Evolutionary conservation across 2,113 vertebrate species (phyloP).

Genomic region (Cercocebus atys): DNA sequence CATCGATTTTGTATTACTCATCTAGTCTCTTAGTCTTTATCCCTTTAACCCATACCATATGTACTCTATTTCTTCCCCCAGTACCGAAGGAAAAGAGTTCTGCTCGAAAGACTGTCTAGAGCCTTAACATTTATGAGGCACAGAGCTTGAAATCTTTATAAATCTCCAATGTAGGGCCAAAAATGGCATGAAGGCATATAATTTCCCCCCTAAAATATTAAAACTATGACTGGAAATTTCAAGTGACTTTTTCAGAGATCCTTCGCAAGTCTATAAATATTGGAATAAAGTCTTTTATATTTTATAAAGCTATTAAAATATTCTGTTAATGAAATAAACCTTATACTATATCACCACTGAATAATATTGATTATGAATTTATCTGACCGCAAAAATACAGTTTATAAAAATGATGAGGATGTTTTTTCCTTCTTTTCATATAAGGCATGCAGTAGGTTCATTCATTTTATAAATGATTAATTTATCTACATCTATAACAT

Average conservation of each 20-base stretch:
- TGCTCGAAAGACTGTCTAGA: neutral
- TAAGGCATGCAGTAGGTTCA: neutral
- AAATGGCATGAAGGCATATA: neutral
- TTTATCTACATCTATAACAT: neutral
- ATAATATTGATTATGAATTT: neutral
- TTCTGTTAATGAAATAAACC: neutral
- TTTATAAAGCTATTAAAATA: conserved; percentile 15
- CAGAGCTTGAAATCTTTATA: neutral
- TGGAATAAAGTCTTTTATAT: neutral
- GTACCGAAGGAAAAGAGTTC: neutral
- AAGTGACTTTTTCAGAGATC: neutral
- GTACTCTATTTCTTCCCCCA: neutral
- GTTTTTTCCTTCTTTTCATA: neutral
- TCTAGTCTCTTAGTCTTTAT: neutral
- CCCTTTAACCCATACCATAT: neutral
- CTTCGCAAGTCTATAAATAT: neutral
- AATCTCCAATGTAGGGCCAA: neutral
- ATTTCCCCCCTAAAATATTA: neutral
- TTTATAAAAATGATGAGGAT: neutral
- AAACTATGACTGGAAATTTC: neutral
- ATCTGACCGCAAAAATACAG: neutral
- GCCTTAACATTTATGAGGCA: neutral
- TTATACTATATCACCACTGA: neutral
- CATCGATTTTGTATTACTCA: neutral
- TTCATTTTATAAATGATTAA: neutral